Base-by-base conservation (phyloP, 2,888 invertebrate genomes). In the Elgonia sp. region DNA sequence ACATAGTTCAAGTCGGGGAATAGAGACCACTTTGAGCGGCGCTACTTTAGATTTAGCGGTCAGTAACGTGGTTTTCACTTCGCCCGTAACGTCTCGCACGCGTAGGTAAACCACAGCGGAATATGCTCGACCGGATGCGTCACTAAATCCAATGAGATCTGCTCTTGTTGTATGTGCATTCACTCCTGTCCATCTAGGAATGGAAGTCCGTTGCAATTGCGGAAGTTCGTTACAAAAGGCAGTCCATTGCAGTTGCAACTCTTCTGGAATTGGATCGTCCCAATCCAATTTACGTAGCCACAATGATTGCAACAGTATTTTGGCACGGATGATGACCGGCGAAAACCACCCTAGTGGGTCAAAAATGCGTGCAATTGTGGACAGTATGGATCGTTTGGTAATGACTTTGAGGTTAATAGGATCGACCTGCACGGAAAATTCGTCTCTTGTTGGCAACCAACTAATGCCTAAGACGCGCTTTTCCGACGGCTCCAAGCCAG, bases 301-400 rank as follows among this genome's bases (percentile, higher is more conserved):
- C 29, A 29, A 29, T 1, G 29, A 29, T 5, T 29, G 29, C 29
- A 29, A 5, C 5, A 29, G 5, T 29, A 29, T 29, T 5, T 29
- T 29, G 5, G 29, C 29, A 5, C 29, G 29, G 5, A 76, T 21
- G 3, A 63, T 18, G 1, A 76, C 14, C 0, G 76, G 76, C 12
- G 76, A 63, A 0, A 76, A 53, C 63, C 76, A 76, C 0, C 63
- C 76, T 12, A 76, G 14, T 9, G 76, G 76, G 21, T 63, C 76
- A 29, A 29, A 29, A 29, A 29, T 29, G 5, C 29, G 29, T 29
- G 29, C 29, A 5, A 29, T 29, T 3, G 39, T 20, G 6, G 63
- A 76, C 7, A 76, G 39, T 12, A 76, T 76, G 2, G 63, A 12
- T 2, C 76, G 63, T 18, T 76, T 76, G 2, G 76, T 63, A 10